phyloP scores from a whole-genome alignment of 2,888 invertebrate species.

The Stenolophus ochropezus region DNA sequence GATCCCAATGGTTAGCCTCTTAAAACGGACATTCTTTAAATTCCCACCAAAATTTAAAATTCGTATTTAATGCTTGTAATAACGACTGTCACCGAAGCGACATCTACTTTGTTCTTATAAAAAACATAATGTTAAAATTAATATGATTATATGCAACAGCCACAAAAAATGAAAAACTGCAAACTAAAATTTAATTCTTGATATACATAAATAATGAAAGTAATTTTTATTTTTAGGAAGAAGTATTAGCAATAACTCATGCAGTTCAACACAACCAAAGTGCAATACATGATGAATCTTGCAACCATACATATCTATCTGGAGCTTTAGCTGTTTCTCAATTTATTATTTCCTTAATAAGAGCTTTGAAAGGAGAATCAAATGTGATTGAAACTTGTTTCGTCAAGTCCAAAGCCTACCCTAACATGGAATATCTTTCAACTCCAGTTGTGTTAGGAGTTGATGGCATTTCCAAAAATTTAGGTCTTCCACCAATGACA shows the following conservation, averaged over 20 bases:
- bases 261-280: conserved; percentile 77
- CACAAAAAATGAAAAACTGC: no score
- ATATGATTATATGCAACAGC: no score
- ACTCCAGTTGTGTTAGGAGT: conserved; percentile 69
- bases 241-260: conserved; percentile 69
- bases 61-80: no score
- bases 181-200: no score
- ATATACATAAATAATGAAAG: background rate
- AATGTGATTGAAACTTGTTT: conserved; percentile 70
- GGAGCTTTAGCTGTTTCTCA: conserved; percentile 79
- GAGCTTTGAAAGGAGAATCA: conserved; percentile 71
- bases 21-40: no score
- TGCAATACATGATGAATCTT: conserved; percentile 78
- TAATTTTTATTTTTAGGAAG: conserved; percentile 66
- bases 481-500: conserved; percentile 69
- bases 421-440: conserved; percentile 69
- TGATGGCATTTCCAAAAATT: conserved; percentile 68
- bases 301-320: conserved; percentile 77
- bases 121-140: no score
- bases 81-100: no score
- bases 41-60: no score
- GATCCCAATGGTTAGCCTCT: no score
- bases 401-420: conserved; percentile 68
- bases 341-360: conserved; percentile 77
- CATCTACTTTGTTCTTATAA: no score